Conservation (phyloP, 2,113 vertebrate genomes). For the Anser brachyrhynchus region DNA sequence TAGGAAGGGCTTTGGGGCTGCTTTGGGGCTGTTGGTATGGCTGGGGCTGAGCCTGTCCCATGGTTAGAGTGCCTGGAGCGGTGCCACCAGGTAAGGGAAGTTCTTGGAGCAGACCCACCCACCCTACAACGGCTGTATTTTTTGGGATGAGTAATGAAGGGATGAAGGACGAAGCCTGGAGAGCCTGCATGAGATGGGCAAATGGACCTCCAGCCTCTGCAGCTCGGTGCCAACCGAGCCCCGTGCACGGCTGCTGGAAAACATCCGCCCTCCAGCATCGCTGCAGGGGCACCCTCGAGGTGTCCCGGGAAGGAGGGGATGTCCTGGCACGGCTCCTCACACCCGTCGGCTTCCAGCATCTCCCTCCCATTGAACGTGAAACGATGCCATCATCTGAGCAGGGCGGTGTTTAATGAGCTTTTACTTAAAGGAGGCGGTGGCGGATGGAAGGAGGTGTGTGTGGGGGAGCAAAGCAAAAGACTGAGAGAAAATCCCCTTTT, state of each 20-base stretch:
- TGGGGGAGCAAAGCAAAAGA: background rate
- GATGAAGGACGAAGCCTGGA: background rate
- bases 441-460: background rate
- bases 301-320: background rate
- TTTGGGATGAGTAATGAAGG: background rate
- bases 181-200: background rate
- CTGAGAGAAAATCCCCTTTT: conserved; percentile 47
- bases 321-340: background rate
- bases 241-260: background rate
- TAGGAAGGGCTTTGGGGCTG: background rate
- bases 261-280: accelerated
- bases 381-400: background rate
- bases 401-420: conserved; percentile 14
- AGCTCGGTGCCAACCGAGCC: background rate
- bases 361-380: background rate
- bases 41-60: background rate
- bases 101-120: accelerated
- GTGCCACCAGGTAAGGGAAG: background rate
- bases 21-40: background rate
- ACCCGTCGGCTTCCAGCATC: background rate
- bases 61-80: background rate
- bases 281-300: background rate
- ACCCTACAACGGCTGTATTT: accelerated
- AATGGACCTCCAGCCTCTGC: background rate
- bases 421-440: background rate